Conservation (phyloP, 2,797 vertebrate species). For the Halcyon chelicuti region DNA sequence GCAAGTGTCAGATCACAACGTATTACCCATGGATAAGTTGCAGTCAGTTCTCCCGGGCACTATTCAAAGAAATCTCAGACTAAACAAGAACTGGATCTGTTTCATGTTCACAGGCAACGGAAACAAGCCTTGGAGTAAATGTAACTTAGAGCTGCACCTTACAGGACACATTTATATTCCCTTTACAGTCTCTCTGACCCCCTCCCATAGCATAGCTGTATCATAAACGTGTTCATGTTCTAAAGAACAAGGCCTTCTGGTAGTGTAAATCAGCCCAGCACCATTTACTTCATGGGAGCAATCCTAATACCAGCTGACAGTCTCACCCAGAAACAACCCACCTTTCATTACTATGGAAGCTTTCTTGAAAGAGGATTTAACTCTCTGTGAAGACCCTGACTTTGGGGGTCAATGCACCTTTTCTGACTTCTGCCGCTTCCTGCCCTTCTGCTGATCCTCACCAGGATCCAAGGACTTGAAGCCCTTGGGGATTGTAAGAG, state of each 20-base stretch:
- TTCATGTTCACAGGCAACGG: fast-evolving
- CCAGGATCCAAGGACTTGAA: neutral
- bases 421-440: fast-evolving
- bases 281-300: neutral
- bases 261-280: neutral
- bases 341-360: neutral
- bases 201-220: neutral
- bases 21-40: neutral
- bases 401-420: neutral
- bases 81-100: neutral
- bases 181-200: neutral
- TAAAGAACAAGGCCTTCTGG: neutral
- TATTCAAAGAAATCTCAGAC: neutral
- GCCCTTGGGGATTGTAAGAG: neutral
- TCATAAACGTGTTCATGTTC: neutral
- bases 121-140: neutral
- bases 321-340: neutral
- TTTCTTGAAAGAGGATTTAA: neutral
- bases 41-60: neutral
- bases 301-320: neutral
- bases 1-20: neutral
- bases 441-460: neutral
- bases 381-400: neutral
- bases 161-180: neutral
- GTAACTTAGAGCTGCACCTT: neutral